Base-by-base conservation (phyloP, 2,888 invertebrate genomes). In the Aporophyla nigra region DNA sequence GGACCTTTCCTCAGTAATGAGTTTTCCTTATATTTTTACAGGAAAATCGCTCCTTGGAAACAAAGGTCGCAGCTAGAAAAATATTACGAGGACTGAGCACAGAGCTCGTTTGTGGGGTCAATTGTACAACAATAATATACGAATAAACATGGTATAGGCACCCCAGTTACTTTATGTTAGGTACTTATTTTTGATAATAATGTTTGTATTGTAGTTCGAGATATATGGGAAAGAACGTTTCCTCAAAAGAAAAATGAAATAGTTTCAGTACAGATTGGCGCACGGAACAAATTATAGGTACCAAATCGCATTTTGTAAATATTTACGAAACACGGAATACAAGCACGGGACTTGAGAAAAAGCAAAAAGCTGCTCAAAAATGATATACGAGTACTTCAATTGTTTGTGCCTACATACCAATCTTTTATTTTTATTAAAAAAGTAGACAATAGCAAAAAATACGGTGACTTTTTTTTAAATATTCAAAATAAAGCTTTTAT, bases 11-110 rank as follows among this genome's bases (percentile, higher is more conserved):
- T 24, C 9, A 69, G 66, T 76, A 87, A 83, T 87, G 78, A 85
- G 85, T 74, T 87, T 86, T 76, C 56, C 51, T 78, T 78, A 73
- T 83, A 74, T 78, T 80, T 83, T 83, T 61, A 80, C 73, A 69
- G 33, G 63, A 76, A 85, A 72, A 80, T 79, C 76, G 53, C 16
- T 82, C 58, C 56, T n/a, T 53, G 68, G 69, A 69, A 79, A 84
- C 73, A 84, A 74, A 71, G 76, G 62, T 80, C 53, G 67, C 51
- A 4, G 40, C 53, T 62, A 65, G 40, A 61, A 70, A 70, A 72
- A 84, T 61, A 83, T 71, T 54, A 67, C 24, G 54, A 67, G 59
- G 24, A 46, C 19, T 14, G n/a, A 46, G 21, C 75, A 73, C 70
- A 78, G 58, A 65, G n/a, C 59, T 77, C 40, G 59, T 74, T 74